Conservation (phyloP, 2,113 vertebrate species). For the Piaya cayana region DNA sequence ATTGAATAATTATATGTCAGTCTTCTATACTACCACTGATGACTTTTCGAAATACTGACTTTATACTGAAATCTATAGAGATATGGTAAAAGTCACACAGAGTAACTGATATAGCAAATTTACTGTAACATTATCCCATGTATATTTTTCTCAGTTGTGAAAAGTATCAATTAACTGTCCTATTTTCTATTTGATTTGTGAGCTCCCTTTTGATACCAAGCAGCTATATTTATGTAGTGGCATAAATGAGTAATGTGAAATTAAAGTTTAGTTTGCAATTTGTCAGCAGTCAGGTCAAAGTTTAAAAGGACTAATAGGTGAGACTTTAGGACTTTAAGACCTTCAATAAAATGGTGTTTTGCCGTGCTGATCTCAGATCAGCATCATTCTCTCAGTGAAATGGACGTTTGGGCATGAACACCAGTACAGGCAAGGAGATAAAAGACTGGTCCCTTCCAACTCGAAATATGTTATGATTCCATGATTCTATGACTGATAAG, state of each 20-base stretch:
- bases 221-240: not conserved
- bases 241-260: not conserved
- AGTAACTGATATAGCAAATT: not conserved
- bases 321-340: not conserved
- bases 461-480: too few relatives aligned
- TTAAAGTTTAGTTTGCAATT: not conserved
- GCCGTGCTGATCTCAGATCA: not conserved
- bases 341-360: not conserved
- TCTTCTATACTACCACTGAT: not conserved
- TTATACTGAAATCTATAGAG: not conserved
- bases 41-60: slow-evolving; percentile 5
- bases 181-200: not conserved
- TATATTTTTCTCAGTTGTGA: not conserved
- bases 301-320: not conserved
- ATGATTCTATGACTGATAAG: not conserved
- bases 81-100: not conserved
- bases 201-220: not conserved
- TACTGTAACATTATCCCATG: not conserved
- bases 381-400: not conserved
- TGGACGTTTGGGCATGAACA: not conserved
- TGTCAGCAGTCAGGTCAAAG: not conserved
- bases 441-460: not conserved
- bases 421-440: not conserved
- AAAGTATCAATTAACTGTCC: not conserved
- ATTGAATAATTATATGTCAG: not conserved